A percentile compares a stretch with the other conserved stretches of the same genome.
phyloP scores from a whole-genome alignment of 2,888 invertebrate species.

The Melinaea marsaeus region DNA sequence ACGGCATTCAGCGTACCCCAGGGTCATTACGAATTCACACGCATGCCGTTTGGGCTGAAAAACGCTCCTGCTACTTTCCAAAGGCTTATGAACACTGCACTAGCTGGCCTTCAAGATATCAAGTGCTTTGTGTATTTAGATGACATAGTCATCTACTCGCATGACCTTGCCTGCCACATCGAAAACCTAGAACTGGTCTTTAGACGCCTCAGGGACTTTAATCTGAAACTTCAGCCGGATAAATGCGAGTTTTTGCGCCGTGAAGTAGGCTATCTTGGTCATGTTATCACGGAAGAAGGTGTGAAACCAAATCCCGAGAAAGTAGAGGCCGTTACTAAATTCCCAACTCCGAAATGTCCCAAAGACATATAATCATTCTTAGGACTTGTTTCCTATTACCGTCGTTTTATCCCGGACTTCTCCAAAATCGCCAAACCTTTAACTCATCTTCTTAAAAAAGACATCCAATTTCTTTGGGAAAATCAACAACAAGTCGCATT shows the following conservation, averaged over 20 bases:
- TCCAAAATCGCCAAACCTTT: constrained; percentile 30
- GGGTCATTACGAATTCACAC: constrained; percentile 31
- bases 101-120: too few species aligned
- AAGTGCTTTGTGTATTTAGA: constrained; percentile 39
- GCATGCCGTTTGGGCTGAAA: constrained; percentile 7
- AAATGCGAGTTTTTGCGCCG: constrained; percentile 34
- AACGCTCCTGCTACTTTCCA: too few species aligned
- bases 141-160: constrained; percentile 40
- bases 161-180: constrained; percentile 36
- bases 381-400: constrained; percentile 38
- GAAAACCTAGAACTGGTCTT: constrained; percentile 35
- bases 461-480: constrained; percentile 14
- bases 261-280: constrained; percentile 31
- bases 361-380: constrained; percentile 13
- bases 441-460: constrained; percentile 24
- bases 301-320: constrained; percentile 38
- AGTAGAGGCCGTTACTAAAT: constrained; percentile 34
- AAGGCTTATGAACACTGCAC: too few species aligned
- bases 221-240: constrained; percentile 38
- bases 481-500: constrained; percentile 25
- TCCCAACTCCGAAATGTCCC: constrained; percentile 35
- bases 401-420: constrained; percentile 39
- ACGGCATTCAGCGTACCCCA: constrained; percentile 31
- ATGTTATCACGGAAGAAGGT: constrained; percentile 34
- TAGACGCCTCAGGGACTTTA: constrained; percentile 29